Percentiles rank a stretch among this genome's conserved stretches.
Conservation (phyloP, 2,113 vertebrate species). For the Albula goreensis region DNA sequence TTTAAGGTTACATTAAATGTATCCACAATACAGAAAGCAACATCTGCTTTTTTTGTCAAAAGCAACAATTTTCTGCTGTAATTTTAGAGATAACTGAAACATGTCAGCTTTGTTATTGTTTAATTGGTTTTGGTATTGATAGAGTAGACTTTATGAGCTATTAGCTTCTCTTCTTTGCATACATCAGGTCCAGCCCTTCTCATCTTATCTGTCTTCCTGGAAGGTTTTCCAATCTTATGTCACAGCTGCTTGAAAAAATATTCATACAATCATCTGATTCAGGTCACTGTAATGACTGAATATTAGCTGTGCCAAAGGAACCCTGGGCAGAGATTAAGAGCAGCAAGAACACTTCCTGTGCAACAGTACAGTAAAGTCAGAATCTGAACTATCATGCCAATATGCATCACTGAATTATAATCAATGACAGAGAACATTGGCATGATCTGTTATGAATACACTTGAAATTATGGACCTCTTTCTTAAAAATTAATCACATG, state of each 20-base stretch:
- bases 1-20: too few species aligned
- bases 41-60: too few species aligned
- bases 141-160: neutral
- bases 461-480: neutral
- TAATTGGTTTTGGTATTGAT: neutral
- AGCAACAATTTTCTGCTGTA: too few species aligned
- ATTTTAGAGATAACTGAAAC: too few species aligned
- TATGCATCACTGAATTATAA: neutral
- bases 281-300: slow-evolving; percentile 10
- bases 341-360: neutral
- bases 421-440: neutral
- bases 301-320: neutral
- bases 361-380: neutral
- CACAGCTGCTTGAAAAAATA: neutral
- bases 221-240: neutral
- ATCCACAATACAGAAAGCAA: too few species aligned
- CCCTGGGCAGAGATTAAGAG: neutral
- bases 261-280: neutral
- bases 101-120: neutral
- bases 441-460: neutral
- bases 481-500: neutral
- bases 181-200: neutral
- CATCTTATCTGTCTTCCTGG: neutral
- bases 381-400: neutral
- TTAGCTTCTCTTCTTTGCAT: neutral